Conservation (phyloP, 2,888 invertebrate species). For the Leptothorax acervorum region DNA sequence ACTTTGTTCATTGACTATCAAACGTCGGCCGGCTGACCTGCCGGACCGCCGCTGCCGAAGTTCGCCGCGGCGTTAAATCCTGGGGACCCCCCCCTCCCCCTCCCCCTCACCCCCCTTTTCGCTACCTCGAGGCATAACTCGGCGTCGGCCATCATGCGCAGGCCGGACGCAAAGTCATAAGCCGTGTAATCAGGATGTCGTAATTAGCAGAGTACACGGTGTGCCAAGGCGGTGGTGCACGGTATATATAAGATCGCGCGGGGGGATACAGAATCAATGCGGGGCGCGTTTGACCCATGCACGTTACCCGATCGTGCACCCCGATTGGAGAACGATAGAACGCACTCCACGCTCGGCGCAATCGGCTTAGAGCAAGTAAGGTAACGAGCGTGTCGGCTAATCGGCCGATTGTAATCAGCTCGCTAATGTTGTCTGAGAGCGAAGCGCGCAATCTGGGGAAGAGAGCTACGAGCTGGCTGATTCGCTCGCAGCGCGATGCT, state of each 20-base stretch:
- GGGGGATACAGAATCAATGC: neutral
- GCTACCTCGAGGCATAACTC: neutral
- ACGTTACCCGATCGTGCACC: conserved; percentile 14
- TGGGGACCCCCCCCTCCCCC: neutral
- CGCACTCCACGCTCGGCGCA: neutral
- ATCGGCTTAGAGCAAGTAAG: conserved; percentile 19
- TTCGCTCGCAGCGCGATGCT: neutral
- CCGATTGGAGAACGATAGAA: conserved; percentile 22
- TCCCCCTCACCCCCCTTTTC: neutral
- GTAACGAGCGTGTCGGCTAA: conserved; percentile 29
- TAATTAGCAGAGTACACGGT: conserved; percentile 30
- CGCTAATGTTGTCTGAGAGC: conserved; percentile 39
- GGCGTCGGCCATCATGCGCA: conserved; percentile 22
- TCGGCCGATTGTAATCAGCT: conserved; percentile 36
- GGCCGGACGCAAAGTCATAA: conserved; percentile 24
- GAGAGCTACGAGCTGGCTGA: neutral
- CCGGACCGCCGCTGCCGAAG: neutral
- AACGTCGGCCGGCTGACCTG: neutral
- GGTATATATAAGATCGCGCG: neutral
- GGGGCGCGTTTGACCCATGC: neutral
- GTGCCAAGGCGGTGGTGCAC: neutral
- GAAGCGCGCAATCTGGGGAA: neutral
- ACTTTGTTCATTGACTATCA: conserved; percentile 43
- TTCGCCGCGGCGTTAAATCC: conserved; percentile 9
- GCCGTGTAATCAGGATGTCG: conserved; percentile 29